Percentiles rank a stretch among this genome's conserved stretches.
Evolutionary conservation across 2,113 vertebrate species (phyloP).

Genomic region (Leptodactylus fuscus): DNA sequence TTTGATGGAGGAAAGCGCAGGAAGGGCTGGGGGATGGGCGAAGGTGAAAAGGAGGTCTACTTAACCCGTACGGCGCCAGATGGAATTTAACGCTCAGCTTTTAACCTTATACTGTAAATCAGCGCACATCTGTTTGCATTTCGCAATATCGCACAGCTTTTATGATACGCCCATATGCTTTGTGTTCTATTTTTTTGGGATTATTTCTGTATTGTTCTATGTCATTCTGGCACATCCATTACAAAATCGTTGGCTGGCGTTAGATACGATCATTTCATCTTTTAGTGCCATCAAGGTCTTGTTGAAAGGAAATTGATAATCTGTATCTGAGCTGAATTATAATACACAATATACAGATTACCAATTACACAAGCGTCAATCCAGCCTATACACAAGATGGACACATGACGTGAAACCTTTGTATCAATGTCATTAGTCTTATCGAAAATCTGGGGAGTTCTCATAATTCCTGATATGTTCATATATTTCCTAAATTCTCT

Average conservation of each 20-base stretch:
- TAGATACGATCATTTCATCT: background rate
- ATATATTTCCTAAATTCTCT: background rate
- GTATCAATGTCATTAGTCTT: too few species aligned
- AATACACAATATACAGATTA: background rate
- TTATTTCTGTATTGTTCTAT: background rate
- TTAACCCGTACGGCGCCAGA: constrained; percentile 30
- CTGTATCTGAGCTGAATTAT: background rate
- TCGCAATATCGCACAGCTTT: background rate
- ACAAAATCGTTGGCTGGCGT: background rate
- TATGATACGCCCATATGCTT: background rate
- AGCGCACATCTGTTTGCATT: constrained; percentile 16
- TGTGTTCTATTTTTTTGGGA: background rate
- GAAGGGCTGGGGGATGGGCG: constrained; percentile 49
- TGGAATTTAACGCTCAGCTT: background rate
- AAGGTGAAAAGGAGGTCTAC: constrained; percentile 59
- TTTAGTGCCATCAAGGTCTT: background rate
- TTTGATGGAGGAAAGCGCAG: constrained; percentile 42
- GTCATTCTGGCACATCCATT: background rate
- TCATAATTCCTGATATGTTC: too few species aligned
- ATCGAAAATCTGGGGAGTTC: too few species aligned
- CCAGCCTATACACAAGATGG: too few species aligned
- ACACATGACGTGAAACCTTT: too few species aligned
- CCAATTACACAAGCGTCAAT: background rate
- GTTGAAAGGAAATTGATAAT: constrained; percentile 1
- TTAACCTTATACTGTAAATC: constrained; percentile 20